Percentiles rank a stretch among this genome's conserved stretches.
Conservation (phyloP, 2,888 invertebrate species). For the Eupithecia abbreviata region DNA sequence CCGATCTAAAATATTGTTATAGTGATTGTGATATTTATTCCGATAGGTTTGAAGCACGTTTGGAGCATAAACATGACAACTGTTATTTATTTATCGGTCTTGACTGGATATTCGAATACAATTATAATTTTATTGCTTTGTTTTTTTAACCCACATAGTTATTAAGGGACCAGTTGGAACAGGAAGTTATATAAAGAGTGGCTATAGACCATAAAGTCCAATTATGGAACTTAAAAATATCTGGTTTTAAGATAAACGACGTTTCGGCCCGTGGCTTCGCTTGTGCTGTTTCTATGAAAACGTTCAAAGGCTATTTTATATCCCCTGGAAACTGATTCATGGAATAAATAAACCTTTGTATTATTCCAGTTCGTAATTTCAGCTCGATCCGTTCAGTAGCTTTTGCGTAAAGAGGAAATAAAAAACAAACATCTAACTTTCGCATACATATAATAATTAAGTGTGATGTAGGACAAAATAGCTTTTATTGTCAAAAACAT, state of each 20-base stretch:
- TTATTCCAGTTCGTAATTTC: neutral
- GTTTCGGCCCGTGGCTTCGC: too few relatives aligned
- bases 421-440: neutral
- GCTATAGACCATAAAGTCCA: neutral
- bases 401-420: neutral
- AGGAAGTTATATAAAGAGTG: neutral
- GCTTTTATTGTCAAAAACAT: neutral
- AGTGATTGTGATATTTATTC: slow-evolving; percentile 53
- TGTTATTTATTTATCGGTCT: slow-evolving; percentile 58
- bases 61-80: slow-evolving; percentile 42
- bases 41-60: slow-evolving; percentile 39
- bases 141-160: slow-evolving; percentile 14
- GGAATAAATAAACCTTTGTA: neutral
- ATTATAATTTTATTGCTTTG: slow-evolving; percentile 26
- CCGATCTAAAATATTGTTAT: slow-evolving; percentile 32
- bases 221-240: neutral
- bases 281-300: neutral
- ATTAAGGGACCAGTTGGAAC: neutral
- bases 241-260: neutral
- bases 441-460: neutral
- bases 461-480: neutral
- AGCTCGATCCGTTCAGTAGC: neutral
- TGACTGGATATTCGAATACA: slow-evolving; percentile 63
- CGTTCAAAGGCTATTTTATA: neutral
- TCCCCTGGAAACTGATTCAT: neutral